Conservation (phyloP, 1,140 invertebrate genomes). For the Eurosta solidaginis region DNA sequence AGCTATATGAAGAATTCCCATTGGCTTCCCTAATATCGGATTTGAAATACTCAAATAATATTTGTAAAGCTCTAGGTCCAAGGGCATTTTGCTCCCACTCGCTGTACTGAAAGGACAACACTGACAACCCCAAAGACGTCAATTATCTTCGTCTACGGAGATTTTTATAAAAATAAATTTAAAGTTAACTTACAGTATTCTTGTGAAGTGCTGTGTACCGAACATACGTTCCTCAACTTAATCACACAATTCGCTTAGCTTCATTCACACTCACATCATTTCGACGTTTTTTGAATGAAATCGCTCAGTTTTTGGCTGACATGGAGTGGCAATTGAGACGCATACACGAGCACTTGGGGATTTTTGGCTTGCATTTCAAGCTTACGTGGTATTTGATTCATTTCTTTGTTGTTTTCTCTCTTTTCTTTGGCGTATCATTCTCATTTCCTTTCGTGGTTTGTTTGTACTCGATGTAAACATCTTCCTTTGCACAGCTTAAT, state of each 20-base stretch:
- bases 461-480: background rate
- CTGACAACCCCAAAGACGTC: too few species aligned
- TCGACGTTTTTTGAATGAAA: background rate
- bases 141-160: too few species aligned
- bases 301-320: background rate
- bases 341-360: slow-evolving; percentile 7
- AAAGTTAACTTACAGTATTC: too few species aligned
- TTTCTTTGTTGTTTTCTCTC: background rate
- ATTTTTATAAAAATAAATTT: too few species aligned
- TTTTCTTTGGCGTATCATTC: slow-evolving; percentile 1
- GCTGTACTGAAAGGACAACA: too few species aligned
- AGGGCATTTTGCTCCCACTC: too few species aligned
- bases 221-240: background rate
- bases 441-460: background rate
- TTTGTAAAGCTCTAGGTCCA: too few species aligned
- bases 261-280: slow-evolving; percentile 17
- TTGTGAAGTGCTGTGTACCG: too few species aligned
- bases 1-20: too few species aligned
- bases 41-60: too few species aligned
- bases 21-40: too few species aligned
- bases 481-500: background rate
- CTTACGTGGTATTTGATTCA: background rate
- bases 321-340: slow-evolving; percentile 26
- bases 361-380: background rate
- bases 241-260: background rate